Evolutionary conservation across 2,888 invertebrate species (phyloP).

Genomic region (Cephus pulcher): DNA sequence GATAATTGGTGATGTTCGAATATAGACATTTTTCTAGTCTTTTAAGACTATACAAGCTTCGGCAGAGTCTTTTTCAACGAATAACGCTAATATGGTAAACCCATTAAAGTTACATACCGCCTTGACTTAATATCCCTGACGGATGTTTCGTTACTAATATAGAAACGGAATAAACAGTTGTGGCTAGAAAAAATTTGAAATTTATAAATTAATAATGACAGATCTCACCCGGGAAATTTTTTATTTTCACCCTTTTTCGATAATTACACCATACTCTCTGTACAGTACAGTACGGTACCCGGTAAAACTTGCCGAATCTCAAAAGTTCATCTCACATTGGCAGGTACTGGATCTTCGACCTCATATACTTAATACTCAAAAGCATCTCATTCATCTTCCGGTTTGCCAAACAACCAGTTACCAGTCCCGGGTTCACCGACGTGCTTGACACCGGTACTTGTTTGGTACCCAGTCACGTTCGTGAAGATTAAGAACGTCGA

Average conservation of each 20-base stretch:
- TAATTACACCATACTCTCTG: not conserved
- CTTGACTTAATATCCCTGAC: not conserved
- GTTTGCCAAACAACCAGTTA: not conserved
- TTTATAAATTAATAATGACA: not conserved
- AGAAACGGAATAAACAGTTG: not conserved
- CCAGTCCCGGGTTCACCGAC: not conserved
- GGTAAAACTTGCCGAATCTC: not conserved
- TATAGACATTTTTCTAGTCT: not conserved
- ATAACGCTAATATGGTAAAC: not conserved
- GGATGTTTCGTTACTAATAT: not conserved
- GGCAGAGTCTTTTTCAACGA: not conserved
- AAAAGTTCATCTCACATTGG: not conserved
- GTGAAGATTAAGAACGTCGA: not conserved
- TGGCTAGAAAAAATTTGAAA: not conserved
- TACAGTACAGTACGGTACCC: not conserved
- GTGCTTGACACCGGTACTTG: not conserved
- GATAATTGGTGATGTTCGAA: not conserved
- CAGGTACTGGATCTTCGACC: slow-evolving; percentile 22
- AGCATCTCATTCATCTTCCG: not conserved
- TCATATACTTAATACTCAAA: not conserved
- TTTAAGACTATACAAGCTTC: not conserved
- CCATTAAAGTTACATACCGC: not conserved
- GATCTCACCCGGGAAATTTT: not conserved
- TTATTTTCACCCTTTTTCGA: not conserved
- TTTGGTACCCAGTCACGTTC: slow-evolving; percentile 3